Evolutionary conservation across 1,140 invertebrate species (phyloP).

Genomic region (Linepithema humile): DNA sequence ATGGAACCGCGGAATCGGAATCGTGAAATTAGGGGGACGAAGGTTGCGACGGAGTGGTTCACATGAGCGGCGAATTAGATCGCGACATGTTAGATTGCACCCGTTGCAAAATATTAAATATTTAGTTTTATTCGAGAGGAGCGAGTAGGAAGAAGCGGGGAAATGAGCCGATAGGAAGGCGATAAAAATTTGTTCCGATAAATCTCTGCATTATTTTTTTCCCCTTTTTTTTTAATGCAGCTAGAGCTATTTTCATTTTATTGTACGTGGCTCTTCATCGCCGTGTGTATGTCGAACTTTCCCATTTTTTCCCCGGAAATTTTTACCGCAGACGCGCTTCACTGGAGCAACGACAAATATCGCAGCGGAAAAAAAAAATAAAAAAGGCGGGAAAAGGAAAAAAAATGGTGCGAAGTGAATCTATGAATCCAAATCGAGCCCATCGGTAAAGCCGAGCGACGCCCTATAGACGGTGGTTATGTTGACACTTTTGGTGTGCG

Average conservation of each 20-base stretch:
- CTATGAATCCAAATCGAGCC: conserved; percentile 50
- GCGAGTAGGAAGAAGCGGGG: too few species aligned
- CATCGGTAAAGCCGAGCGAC: conserved; percentile 21
- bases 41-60: background rate
- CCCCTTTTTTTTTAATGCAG: background rate
- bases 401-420: conserved; percentile 43
- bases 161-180: background rate
- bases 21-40: conserved; percentile 43
- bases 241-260: background rate
- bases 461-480: conserved; percentile 30
- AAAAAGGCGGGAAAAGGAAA: background rate
- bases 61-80: conserved; percentile 7
- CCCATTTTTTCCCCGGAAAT: background rate
- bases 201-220: background rate
- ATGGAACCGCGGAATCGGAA: conserved; percentile 37
- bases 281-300: conserved; percentile 4
- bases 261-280: background rate
- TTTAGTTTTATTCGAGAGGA: background rate
- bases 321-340: background rate
- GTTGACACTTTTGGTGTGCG: conserved; percentile 42
- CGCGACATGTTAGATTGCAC: background rate
- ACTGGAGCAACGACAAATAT: conserved; percentile 44
- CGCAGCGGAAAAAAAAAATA: background rate
- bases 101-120: conserved; percentile 24
- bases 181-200: background rate